Evolutionary conservation across 2,797 vertebrate species (phyloP).

Genomic region (Pelochelys cantorii): DNA sequence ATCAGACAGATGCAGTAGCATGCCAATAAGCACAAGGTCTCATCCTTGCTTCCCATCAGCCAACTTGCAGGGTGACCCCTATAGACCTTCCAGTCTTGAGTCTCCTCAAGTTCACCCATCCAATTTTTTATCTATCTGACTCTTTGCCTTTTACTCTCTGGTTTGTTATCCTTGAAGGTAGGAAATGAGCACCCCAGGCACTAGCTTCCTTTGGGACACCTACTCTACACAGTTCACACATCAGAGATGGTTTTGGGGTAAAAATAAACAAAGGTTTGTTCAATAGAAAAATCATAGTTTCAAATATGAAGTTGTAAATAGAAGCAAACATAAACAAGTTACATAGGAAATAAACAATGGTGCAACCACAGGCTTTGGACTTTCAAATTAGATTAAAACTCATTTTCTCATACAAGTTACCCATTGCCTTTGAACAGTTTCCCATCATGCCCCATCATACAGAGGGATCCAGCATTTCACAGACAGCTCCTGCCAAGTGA

Average conservation of each 20-base stretch:
- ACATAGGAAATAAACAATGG: background rate
- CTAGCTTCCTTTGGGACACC: background rate
- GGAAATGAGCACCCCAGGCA: background rate
- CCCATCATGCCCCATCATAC: background rate
- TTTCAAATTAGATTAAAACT: background rate
- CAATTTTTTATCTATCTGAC: background rate
- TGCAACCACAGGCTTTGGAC: background rate
- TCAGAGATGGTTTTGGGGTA: background rate
- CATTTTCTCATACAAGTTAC: background rate
- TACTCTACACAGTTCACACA: background rate
- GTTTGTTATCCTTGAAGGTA: background rate
- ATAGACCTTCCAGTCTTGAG: background rate
- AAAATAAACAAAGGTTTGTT: background rate
- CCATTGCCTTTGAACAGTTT: background rate
- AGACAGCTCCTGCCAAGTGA: background rate
- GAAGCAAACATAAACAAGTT: background rate
- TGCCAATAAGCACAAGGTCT: background rate
- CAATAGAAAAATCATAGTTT: background rate
- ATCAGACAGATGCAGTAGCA: background rate
- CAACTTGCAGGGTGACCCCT: background rate
- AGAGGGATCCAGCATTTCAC: background rate
- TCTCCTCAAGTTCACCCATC: background rate
- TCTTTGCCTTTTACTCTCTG: background rate
- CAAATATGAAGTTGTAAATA: background rate
- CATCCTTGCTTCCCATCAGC: background rate